A percentile compares a stretch with the other conserved stretches of the same genome.
Evolutionary conservation across 2,113 vertebrate species (phyloP).

Genomic region (Notarius lentiginosus): DNA sequence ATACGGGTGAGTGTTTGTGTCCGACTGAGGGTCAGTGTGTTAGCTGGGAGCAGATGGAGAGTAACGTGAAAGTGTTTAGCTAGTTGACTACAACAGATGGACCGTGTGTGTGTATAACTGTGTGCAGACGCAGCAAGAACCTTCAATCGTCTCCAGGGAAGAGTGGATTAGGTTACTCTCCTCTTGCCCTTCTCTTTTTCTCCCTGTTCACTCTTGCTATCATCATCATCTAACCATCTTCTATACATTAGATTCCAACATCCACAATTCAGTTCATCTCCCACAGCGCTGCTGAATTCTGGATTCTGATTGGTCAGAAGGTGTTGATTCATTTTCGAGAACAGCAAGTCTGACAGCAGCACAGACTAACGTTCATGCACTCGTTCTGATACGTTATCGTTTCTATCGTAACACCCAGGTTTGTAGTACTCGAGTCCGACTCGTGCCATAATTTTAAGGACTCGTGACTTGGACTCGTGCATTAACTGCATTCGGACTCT

Average conservation of each 20-base stretch:
- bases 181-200: constrained; percentile 3
- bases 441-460: no score
- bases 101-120: not conserved
- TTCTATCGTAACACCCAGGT: no score
- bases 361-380: no score
- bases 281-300: not conserved
- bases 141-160: constrained; percentile 10
- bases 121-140: not conserved
- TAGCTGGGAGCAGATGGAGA: not conserved
- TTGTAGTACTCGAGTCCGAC: no score
- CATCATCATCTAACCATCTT: not conserved
- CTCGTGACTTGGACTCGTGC: no score
- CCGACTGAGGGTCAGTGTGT: not conserved
- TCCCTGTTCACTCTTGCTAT: not conserved
- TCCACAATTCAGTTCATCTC: not conserved
- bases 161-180: constrained; percentile 8
- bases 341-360: no score
- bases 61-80: not conserved
- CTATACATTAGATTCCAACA: not conserved
- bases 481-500: no score
- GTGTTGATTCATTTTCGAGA: no score
- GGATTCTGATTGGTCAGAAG: no score
- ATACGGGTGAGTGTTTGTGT: not conserved
- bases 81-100: constrained; percentile 12
- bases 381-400: no score